These are phyloP conservation scores for Euura saliciscinereae DNA, from an alignment of 1,140 invertebrate species.

Conservation along the genomic window DNA sequence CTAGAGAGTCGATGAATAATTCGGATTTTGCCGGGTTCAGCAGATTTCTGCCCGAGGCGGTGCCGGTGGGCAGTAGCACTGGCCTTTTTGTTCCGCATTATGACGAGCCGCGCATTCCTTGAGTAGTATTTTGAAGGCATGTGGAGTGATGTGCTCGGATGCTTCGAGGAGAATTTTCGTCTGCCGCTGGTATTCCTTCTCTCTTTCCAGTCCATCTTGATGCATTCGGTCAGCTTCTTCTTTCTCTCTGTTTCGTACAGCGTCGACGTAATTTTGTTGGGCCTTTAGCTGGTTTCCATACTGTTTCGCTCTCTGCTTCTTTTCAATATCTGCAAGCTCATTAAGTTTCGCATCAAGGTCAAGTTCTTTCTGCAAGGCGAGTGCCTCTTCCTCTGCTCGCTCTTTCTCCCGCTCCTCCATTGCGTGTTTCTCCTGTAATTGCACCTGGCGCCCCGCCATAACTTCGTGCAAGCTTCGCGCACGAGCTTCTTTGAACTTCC, in stretches of 20 bases:
- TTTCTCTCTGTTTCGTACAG: slow-evolving; percentile 15
- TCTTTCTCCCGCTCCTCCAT: slow-evolving; percentile 18
- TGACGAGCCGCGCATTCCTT: slow-evolving; percentile 28
- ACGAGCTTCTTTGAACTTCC: slow-evolving; percentile 25
- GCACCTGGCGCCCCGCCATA: slow-evolving; percentile 28
- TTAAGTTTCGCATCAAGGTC: slow-evolving; percentile 29
- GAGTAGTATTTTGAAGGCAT: slow-evolving; percentile 36
- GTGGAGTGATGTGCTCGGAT: slow-evolving; percentile 32
- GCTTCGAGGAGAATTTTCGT: slow-evolving; percentile 31
- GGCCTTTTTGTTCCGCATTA: slow-evolving; percentile 28
- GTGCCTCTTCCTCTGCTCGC: slow-evolving; percentile 21
- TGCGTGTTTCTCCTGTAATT: slow-evolving; percentile 26
- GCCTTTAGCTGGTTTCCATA: slow-evolving; percentile 36
- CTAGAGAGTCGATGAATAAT: not conserved
- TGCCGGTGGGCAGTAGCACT: slow-evolving; percentile 28
- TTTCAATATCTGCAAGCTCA: slow-evolving; percentile 13
- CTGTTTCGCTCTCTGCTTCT: slow-evolving; percentile 20
- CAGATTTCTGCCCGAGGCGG: not conserved
- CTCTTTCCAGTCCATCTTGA: slow-evolving; percentile 17
- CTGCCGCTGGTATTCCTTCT: slow-evolving; percentile 29
- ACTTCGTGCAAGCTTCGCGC: slow-evolving; percentile 25
- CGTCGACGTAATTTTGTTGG: slow-evolving; percentile 24
- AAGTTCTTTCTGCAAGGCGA: slow-evolving; percentile 26
- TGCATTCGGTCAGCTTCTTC: slow-evolving; percentile 23
- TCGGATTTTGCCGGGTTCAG: not conserved